phyloP scores from a whole-genome alignment of 2,888 invertebrate species.

The Chymomyza caudatula region DNA sequence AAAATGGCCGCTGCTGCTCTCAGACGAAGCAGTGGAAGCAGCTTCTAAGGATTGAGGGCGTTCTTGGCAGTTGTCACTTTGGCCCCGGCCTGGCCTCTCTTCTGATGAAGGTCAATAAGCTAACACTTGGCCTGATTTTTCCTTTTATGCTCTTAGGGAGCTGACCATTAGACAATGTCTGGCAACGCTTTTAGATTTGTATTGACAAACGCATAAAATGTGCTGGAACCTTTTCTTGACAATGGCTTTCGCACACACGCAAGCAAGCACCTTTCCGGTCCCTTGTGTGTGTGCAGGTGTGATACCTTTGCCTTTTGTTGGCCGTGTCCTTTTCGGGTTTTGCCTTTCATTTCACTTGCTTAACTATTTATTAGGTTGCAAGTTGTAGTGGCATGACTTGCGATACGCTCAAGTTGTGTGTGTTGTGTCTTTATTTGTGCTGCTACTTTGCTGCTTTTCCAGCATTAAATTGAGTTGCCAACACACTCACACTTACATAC shows the following conservation, averaged over 20 bases:
- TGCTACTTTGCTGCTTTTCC: slow-evolving; percentile 68
- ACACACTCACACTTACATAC: background rate
- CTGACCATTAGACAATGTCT: background rate
- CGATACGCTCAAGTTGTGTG: slow-evolving; percentile 8
- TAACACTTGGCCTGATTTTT: slow-evolving; percentile 68
- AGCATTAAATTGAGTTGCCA: slow-evolving; percentile 69
- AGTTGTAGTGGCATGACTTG: slow-evolving; percentile 64
- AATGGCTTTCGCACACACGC: slow-evolving; percentile 7
- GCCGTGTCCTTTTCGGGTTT: slow-evolving; percentile 39
- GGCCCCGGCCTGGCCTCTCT: background rate
- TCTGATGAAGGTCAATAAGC: slow-evolving; percentile 66
- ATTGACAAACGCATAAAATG: slow-evolving; percentile 65
- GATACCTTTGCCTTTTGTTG: slow-evolving; percentile 32
- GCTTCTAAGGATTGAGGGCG: background rate
- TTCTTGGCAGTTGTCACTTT: background rate
- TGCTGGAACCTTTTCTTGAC: slow-evolving; percentile 65
- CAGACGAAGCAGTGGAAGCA: background rate
- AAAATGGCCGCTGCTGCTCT: slow-evolving; percentile 20
- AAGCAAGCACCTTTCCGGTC: background rate
- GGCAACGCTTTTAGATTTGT: slow-evolving; percentile 35
- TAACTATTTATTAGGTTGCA: slow-evolving; percentile 69
- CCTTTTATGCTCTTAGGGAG: slow-evolving; percentile 11
- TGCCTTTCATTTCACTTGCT: slow-evolving; percentile 63
- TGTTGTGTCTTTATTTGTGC: slow-evolving; percentile 65
- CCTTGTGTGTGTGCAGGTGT: background rate